Base-by-base conservation (phyloP, 1,140 invertebrate species). In the Bombus terrestris region DNA sequence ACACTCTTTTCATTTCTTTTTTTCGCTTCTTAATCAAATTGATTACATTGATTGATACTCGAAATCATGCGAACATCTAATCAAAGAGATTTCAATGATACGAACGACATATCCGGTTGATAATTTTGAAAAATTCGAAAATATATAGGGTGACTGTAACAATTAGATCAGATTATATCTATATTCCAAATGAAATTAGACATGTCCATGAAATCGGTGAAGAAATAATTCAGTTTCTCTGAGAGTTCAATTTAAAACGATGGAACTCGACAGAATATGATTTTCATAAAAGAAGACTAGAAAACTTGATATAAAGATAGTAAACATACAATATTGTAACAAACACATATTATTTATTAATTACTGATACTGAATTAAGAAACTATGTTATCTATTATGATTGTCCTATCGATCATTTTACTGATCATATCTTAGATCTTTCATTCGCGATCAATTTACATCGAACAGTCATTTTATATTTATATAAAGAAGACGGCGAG, bases 41-140 rank as follows among this genome's bases (percentile, higher is more conserved):
- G 35, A 53, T 80, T 79, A 68, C 41, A n/a, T 82, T 41, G 68
- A 69, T 69, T 25, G 22, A 37, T 69, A 69, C 35, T n/a, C 15
- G 10, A n/a, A 68, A 68, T 77, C 18, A 68, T 73, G 41, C n/a
- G 75, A 53, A 12, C 18, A 35, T 78, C n/a, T 6, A 12, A 72
- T 80, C 53, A 8, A 35, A 59, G 41, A 57, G 10, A 53, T 53
- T 15, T 28, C 22, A 28, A 25, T 5, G 41, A 62, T 37, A 18
- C 0, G 37, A 18, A 39, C 15, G 35, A 77, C 37, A 77, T 37
- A 13, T 62, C 35, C 41, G 22, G 18, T 69, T 25, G 43, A 47
- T 59, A 59, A 39, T 59, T 76, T 59, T 35, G 25, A 28, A 37
- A 57, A 57, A 9, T 28, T 75, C 10, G 32, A 75, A 72, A 57